Conservation (phyloP, 2,888 invertebrate genomes). For the Mythimna vitellina region DNA sequence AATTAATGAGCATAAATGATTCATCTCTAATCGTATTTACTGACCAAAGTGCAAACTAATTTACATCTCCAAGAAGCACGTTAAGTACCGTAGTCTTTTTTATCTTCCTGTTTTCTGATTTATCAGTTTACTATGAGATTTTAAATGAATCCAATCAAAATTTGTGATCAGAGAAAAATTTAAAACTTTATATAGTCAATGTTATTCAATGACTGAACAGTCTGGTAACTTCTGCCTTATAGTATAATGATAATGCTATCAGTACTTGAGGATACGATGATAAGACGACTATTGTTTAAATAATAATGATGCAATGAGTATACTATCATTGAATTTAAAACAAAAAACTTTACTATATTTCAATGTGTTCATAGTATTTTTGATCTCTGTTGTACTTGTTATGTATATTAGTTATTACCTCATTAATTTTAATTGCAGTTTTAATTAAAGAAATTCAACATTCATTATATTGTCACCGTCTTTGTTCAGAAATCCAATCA, state of each 20-base stretch:
- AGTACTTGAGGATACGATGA: slow-evolving; percentile 25
- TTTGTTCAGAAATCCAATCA: neutral
- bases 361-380: slow-evolving; percentile 1
- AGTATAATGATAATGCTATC: slow-evolving; percentile 50
- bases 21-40: slow-evolving; percentile 59
- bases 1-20: slow-evolving; percentile 61
- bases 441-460: too few species aligned
- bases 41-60: slow-evolving; percentile 41
- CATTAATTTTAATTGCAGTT: neutral
- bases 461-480: neutral
- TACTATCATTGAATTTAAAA: slow-evolving; percentile 21
- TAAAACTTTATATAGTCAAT: neutral
- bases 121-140: neutral
- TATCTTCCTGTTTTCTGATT: neutral
- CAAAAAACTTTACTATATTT: slow-evolving; percentile 25
- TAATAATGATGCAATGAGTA: slow-evolving; percentile 60
- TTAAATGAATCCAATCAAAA: neutral
- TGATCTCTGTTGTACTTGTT: neutral
- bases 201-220: slow-evolving; percentile 28
- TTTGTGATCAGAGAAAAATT: neutral
- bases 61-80: slow-evolving; percentile 17
- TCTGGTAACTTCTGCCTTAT: slow-evolving; percentile 39
- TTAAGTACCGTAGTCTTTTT: slow-evolving; percentile 3
- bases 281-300: slow-evolving; percentile 56
- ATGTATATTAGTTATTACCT: neutral